Evolutionary conservation across 1,140 invertebrate genomes (phyloP).

Genomic region (Nasonia longicornis): DNA sequence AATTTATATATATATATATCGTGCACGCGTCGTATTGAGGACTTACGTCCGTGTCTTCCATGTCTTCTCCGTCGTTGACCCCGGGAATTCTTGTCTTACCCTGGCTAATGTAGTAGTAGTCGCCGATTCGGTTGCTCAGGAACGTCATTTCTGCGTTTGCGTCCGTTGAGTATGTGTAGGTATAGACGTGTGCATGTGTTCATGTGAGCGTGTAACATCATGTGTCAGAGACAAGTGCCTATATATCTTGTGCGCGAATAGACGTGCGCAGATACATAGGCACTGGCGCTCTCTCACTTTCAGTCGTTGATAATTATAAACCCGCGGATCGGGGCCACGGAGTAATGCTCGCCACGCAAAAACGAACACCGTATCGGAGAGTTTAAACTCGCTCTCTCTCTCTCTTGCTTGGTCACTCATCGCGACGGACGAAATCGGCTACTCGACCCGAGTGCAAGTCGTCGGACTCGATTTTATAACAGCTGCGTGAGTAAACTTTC

Average conservation of each 20-base stretch:
- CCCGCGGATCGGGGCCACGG: constrained; percentile 25
- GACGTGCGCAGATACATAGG: neutral
- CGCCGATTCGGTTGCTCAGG: constrained; percentile 85
- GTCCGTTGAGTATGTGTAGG: neutral
- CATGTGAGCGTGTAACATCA: neutral
- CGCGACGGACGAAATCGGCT: constrained; percentile 28
- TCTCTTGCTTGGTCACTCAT: neutral
- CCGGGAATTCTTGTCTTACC: constrained; percentile 92
- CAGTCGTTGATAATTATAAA: constrained; percentile 39
- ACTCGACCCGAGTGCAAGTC: neutral
- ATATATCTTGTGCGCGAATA: too few relatives aligned
- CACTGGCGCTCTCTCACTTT: neutral
- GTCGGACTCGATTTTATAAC: neutral
- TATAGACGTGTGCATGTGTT: neutral
- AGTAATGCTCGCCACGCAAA: constrained; percentile 25
- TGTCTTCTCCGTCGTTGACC: constrained; percentile 94
- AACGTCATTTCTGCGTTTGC: constrained; percentile 80
- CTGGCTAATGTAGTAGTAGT: constrained; percentile 91
- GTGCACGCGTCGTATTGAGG: constrained; percentile 31
- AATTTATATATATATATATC: neutral
- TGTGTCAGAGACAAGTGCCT: too few relatives aligned
- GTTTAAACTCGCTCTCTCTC: neutral
- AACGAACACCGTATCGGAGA: constrained; percentile 37
- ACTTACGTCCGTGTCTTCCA: constrained; percentile 94
- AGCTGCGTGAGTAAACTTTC: neutral